Evolutionary conservation across 2,797 vertebrate species (phyloP), one percentile per base, ranked within the genome.

Genomic region (Coccyzus lansbergi): DNA sequence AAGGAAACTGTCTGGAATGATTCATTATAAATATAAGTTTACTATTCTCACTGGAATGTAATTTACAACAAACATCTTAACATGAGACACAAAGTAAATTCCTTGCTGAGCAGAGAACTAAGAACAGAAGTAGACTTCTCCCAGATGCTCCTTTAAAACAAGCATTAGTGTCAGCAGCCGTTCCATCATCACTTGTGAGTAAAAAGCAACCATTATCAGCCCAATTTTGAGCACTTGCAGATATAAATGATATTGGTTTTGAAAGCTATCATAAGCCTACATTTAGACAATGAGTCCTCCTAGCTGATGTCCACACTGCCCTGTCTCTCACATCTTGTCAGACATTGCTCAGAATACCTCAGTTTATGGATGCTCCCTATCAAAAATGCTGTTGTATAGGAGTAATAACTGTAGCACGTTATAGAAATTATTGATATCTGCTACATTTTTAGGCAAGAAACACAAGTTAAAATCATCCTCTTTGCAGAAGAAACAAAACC

Each of bases 1-100:
- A 67, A 88, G 75, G 53, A 95, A 94, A 74, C 44, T 86, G 60
- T 59, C 84, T 63, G 33, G 60, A 86, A 74, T 83, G 78, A 92
- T 34, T 94, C 52, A 92, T 84, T 83, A 46, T 19, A 79, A 86
- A 86, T 58, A 31, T 16, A 76, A 92, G 68, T 86, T 92, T 52
- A 22, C 76, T 4, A 59, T 88, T 93, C 74, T 70, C 48, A 72
- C 78, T 49, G 56, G 53, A 92, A 88, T 19, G 18, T 17, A 65
- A 75, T 82, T 90, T 72, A 81, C 0, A 9, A 59, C 1, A 8
- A 91, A 62, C 48, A 46, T 67, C 79, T 91, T 83, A 76, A 87
- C 51, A 70, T 72, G 42, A 94, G 62, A 74, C n/a, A 87, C 6
- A 52, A 88, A 93, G 68, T 60, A 80, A 94, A 82, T 67, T 82